Conservation (phyloP, 1,140 invertebrate species). For the Portunus trituberculatus region DNA sequence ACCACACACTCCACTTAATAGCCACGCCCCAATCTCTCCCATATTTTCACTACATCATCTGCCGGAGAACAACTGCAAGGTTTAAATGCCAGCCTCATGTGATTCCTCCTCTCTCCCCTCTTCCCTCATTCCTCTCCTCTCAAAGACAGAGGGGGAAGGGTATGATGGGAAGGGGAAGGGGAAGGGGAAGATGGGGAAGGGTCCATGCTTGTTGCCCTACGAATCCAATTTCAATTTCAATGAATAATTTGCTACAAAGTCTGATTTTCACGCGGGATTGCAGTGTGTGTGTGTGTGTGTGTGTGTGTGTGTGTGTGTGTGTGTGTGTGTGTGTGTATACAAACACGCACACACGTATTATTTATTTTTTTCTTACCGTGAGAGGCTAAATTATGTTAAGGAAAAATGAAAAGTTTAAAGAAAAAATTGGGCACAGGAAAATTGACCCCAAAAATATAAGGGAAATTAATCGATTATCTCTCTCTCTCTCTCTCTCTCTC, state of each 20-base stretch:
- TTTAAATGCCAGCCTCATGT: not conserved
- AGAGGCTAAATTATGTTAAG: not conserved
- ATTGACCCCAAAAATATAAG: not conserved
- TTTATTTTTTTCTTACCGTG: too few species aligned
- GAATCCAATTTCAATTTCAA: not conserved
- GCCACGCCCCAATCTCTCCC: not conserved
- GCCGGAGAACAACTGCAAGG: too few species aligned
- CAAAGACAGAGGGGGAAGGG: not conserved
- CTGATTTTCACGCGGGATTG: not conserved
- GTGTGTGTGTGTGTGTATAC: too few species aligned
- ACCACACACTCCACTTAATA: too few species aligned
- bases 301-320: too few species aligned
- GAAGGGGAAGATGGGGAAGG: not conserved
- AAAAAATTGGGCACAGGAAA: not conserved
- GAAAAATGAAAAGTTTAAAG: not conserved
- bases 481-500: too few species aligned
- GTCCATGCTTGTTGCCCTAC: not conserved
- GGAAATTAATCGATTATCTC: not conserved
- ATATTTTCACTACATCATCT: not conserved
- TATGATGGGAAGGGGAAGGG: not conserved
- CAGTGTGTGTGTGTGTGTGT: not conserved
- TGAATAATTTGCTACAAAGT: slow-evolving; percentile 23
- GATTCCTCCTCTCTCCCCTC: slow-evolving; percentile 1
- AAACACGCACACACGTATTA: too few species aligned
- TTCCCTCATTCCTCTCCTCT: not conserved